These are phyloP conservation scores for Macropis europaea DNA, from an alignment of 2,888 invertebrate genomes.

Conservation along the genomic window DNA sequence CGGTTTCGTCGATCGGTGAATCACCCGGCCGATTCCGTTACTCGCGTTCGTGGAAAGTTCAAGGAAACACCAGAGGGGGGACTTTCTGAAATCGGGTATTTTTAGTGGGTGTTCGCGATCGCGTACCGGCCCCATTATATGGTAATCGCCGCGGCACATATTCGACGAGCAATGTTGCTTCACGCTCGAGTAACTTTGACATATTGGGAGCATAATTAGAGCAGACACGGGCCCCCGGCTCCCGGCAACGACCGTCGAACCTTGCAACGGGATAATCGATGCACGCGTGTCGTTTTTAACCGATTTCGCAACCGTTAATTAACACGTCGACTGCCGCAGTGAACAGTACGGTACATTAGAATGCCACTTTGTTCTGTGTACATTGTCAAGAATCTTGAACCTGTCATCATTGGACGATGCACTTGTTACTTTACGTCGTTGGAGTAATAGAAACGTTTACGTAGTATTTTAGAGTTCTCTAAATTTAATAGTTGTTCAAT, in stretches of 20 bases:
- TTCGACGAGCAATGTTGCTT: conserved; percentile 34
- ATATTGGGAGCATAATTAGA: conserved; percentile 39
- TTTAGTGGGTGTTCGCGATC: conserved; percentile 36
- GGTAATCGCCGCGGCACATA: conserved; percentile 43
- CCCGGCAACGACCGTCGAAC: background rate
- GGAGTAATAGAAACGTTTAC: no score
- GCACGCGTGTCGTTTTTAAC: no score
- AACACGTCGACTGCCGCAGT: no score
- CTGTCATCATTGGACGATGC: no score
- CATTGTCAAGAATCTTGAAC: no score
- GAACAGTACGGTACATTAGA: no score
- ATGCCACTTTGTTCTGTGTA: no score
- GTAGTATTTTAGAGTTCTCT: no score
- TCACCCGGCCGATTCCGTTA: conserved; percentile 50
- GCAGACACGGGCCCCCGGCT: background rate
- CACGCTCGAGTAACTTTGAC: conserved; percentile 44
- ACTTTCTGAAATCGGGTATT: conserved; percentile 40
- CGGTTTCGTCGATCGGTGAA: conserved; percentile 26
- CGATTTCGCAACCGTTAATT: no score
- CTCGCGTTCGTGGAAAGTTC: conserved; percentile 52
- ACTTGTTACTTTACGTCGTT: no score
- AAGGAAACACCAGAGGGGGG: conserved; percentile 38
- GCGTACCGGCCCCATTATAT: conserved; percentile 42
- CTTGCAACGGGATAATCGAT: no score
- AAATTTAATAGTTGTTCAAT: no score